Evolutionary conservation across 2,113 vertebrate species (phyloP), one percentile per base, ranked within the genome.

Genomic region (Embiotoca jacksoni): DNA sequence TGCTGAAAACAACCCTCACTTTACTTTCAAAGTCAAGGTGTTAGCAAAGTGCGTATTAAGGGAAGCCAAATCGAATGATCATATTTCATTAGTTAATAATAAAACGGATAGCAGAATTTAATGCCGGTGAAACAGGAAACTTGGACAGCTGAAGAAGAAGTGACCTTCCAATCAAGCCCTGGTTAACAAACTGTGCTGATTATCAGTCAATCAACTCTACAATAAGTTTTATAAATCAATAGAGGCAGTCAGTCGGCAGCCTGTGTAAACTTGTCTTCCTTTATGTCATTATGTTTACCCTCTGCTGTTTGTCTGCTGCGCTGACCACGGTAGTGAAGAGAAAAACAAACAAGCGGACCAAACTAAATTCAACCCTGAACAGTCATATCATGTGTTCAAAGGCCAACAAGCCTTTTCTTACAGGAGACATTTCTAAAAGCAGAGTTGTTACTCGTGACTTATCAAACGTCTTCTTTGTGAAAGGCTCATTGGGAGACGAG

Each of bases 41-140:
- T 0, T 3, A 11, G 10, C 13, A 13, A 44, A 44, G 41, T 44
- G 41, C 13, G 10, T 44, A 41, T 9, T 16, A 50, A 2, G 5
- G 14, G 49, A 4, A 6, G 49, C 49, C 49, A 50, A 50, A 23
- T 52, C 49, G 11, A 9, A 52, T 23, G 49, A 52, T 14, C n/a
- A 16, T 2, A n/a, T 14, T 59, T 13, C 52, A 50, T 41, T 30
- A 32, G 2, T 36, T 9, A 15, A 31, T 7, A 46, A 35, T 35
- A 31, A 61, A 72, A 54, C 5, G 10, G 54, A 72, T n/a, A 49
- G 39, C 14, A 33, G 41, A 33, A 56, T 50, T 15, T 62, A 49
- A 7, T 60, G 13, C 33, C 5, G 9, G 1, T 33, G 0, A 30
- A 4, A 35, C 7, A 16, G 55, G 31, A 1, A 41, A 30, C 13